Conservation (phyloP, 2,888 invertebrate species). For the Sarcophaga rosellei region DNA sequence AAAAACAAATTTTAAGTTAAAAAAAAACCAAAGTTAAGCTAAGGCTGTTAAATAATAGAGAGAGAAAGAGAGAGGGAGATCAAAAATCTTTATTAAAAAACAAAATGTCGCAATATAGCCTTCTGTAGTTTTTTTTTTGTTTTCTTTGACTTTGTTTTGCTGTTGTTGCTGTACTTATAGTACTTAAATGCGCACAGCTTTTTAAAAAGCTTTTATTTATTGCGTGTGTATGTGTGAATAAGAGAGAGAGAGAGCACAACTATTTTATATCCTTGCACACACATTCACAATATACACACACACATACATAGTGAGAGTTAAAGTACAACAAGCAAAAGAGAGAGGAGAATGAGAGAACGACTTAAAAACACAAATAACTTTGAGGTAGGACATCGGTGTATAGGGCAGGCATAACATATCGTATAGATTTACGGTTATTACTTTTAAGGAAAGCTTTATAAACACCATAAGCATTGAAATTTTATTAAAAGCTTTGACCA, state of each 20-base stretch:
- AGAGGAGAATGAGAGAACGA: neutral
- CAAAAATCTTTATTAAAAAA: neutral
- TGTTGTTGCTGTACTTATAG: neutral
- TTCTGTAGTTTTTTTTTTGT: neutral
- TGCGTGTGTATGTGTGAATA: neutral
- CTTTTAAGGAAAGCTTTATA: neutral
- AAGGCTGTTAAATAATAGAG: neutral
- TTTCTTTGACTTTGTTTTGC: too few relatives aligned
- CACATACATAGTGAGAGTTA: neutral
- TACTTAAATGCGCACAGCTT: neutral
- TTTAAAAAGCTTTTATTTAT: neutral
- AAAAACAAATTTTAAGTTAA: neutral
- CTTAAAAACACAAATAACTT: constrained; percentile 1
- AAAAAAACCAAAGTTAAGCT: neutral
- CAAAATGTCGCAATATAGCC: constrained; percentile 37
- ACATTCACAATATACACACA: too few relatives aligned
- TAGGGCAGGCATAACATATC: neutral
- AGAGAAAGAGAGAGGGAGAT: neutral
- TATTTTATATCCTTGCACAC: neutral
- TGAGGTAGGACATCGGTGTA: constrained; percentile 41
- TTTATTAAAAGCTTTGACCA: neutral
- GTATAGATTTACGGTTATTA: neutral
- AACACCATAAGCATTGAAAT: neutral
- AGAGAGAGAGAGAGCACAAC: neutral
- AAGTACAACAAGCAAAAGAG: neutral